Percentiles rank a stretch among this genome's conserved stretches.
These are phyloP conservation scores for Formica selysi DNA, from an alignment of 1,140 invertebrate species.

Conservation along the genomic window DNA sequence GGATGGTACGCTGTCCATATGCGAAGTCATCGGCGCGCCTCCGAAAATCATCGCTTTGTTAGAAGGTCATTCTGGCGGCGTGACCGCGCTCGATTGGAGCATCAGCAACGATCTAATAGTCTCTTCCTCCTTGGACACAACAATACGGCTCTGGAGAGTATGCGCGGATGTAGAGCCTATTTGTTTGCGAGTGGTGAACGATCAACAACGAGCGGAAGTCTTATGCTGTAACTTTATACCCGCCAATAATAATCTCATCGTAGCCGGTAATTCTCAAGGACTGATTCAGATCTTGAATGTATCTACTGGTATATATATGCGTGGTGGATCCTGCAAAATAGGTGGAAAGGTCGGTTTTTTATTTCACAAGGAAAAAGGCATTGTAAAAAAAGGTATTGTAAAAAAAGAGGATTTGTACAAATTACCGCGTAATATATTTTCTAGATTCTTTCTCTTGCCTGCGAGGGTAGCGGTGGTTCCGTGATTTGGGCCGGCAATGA, in stretches of 20 bases:
- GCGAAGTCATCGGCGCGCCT: conserved; percentile 88
- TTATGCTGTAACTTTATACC: conserved; percentile 94
- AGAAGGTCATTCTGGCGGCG: conserved; percentile 91
- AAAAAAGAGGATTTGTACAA: neutral
- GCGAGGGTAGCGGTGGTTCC: conserved; percentile 90
- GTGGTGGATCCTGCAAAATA: conserved; percentile 91
- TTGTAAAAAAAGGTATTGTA: too few species aligned
- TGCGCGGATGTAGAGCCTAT: conserved; percentile 74
- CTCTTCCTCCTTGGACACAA: conserved; percentile 92
- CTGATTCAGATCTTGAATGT: conserved; percentile 94
- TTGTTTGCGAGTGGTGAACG: conserved; percentile 90
- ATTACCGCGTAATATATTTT: conserved; percentile 13
- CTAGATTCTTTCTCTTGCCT: conserved; percentile 89
- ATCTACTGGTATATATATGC: conserved; percentile 94
- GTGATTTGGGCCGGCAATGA: conserved; percentile 95
- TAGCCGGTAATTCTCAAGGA: conserved; percentile 93
- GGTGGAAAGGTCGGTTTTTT: conserved; percentile 89
- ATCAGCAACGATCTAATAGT: conserved; percentile 94
- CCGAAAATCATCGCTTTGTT: conserved; percentile 91
- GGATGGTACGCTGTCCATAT: conserved; percentile 93
- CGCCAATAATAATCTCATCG: conserved; percentile 95
- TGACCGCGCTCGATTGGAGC: conserved; percentile 95
- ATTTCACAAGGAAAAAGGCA: neutral
- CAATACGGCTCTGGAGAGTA: conserved; percentile 92
- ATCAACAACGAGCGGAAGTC: conserved; percentile 89